Evolutionary conservation across 2,888 invertebrate genomes (phyloP).

Genomic region (Scotopteryx bipunctaria): DNA sequence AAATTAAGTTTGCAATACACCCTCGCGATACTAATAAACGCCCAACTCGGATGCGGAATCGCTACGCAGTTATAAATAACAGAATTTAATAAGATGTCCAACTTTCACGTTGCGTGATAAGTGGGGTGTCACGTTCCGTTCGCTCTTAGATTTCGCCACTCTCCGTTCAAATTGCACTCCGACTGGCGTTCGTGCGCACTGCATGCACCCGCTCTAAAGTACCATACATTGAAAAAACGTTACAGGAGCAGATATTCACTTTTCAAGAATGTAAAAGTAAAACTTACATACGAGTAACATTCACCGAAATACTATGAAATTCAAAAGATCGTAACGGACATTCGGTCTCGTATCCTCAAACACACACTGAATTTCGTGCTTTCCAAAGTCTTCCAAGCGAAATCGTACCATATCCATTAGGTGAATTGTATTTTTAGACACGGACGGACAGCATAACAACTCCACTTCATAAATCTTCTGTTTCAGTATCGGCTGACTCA

Average conservation of each 20-base stretch:
- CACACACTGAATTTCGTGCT: slow-evolving; percentile 55
- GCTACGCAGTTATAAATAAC: slow-evolving; percentile 65
- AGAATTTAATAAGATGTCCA: slow-evolving; percentile 72
- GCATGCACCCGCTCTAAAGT: slow-evolving; percentile 52
- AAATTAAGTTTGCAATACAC: slow-evolving; percentile 28
- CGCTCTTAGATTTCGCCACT: slow-evolving; percentile 75
- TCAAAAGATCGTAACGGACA: slow-evolving; percentile 22
- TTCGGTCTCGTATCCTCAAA: slow-evolving; percentile 31
- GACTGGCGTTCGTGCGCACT: slow-evolving; percentile 55
- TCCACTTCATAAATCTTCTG: slow-evolving; percentile 51
- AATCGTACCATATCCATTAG: slow-evolving; percentile 72
- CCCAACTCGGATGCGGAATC: slow-evolving; percentile 41
- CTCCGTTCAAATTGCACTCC: slow-evolving; percentile 69
- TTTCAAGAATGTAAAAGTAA: slow-evolving; percentile 15
- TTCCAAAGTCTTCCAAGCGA: slow-evolving; percentile 70
- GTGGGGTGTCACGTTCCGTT: slow-evolving; percentile 77
- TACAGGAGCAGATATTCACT: slow-evolving; percentile 11
- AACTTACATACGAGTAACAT: slow-evolving; percentile 8
- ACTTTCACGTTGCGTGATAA: slow-evolving; percentile 75
- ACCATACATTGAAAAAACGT: slow-evolving; percentile 45
- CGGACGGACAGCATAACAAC: slow-evolving; percentile 39
- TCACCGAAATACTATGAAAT: slow-evolving; percentile 8
- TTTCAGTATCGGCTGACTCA: slow-evolving; percentile 26
- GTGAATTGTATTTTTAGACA: slow-evolving; percentile 70
- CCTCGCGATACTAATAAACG: slow-evolving; percentile 38